phyloP scores from a whole-genome alignment of 2,888 invertebrate genomes.

The Phanerotoma sp. region DNA sequence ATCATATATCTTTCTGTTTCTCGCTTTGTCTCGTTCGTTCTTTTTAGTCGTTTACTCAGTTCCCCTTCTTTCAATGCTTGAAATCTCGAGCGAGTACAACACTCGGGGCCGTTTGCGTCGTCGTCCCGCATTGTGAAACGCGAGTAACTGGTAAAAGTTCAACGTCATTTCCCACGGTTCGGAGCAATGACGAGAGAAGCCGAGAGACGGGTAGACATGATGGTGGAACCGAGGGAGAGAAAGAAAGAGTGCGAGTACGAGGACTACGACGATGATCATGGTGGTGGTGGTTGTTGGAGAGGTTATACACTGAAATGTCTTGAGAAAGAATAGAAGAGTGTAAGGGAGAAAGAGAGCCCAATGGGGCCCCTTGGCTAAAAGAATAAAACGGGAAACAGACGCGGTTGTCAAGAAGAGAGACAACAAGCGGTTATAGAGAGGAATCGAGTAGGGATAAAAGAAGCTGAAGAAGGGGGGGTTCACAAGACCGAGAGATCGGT shows the following conservation, averaged over 20 bases:
- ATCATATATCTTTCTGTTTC: conserved; percentile 6
- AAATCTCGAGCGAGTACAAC: conserved; percentile 16
- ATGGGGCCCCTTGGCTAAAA: background rate
- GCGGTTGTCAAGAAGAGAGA: conserved; percentile 14
- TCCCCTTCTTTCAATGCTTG: background rate
- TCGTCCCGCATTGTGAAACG: conserved; percentile 37
- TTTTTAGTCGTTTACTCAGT: conserved; percentile 1
- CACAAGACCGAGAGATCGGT: conserved; percentile 36
- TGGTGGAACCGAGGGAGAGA: conserved; percentile 14
- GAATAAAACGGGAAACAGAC: conserved; percentile 3
- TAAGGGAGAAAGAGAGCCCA: conserved; percentile 18
- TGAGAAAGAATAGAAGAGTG: conserved; percentile 15
- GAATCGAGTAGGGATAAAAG: conserved; percentile 8
- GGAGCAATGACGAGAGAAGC: conserved; percentile 18
- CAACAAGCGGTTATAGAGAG: conserved; percentile 24
- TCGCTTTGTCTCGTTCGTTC: background rate
- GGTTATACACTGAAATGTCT: conserved; percentile 3
- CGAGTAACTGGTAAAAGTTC: conserved; percentile 47
- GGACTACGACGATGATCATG: background rate
- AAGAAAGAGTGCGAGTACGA: conserved; percentile 10
- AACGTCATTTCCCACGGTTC: conserved; percentile 54
- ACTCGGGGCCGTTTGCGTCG: conserved; percentile 8
- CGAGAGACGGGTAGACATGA: conserved; percentile 22
- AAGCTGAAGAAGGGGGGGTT: conserved; percentile 14
- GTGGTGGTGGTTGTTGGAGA: conserved; percentile 1